Conservation (phyloP, 2,113 vertebrate genomes). For the Chionomys nivalis region DNA sequence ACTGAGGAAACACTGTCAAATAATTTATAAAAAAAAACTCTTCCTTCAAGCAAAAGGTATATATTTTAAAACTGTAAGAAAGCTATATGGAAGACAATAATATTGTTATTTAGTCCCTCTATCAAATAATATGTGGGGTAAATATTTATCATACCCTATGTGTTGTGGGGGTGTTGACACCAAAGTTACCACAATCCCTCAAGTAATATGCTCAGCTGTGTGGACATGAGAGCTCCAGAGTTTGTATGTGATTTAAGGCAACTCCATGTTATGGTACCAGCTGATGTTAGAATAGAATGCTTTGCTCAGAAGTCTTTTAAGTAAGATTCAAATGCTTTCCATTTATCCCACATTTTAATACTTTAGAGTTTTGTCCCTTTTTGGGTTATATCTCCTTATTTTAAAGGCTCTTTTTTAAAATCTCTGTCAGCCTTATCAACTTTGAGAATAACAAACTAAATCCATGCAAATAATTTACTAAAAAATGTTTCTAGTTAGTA, state of each 20-base stretch:
- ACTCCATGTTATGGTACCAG: too few relatives aligned
- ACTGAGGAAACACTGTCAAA: too few relatives aligned
- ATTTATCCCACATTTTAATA: background rate
- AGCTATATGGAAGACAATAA: background rate
- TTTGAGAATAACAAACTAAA: background rate
- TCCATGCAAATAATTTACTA: background rate
- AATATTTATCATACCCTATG: background rate
- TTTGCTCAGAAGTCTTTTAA: background rate
- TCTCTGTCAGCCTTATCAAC: background rate
- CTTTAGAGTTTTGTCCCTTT: background rate
- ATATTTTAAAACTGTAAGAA: background rate
- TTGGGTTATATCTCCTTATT: rapidly evolving
- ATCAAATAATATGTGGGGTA: background rate
- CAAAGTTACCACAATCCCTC: background rate
- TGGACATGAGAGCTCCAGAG: background rate
- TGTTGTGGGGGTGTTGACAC: background rate
- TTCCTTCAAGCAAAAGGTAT: background rate
- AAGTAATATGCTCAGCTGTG: background rate
- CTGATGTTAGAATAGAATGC: background rate
- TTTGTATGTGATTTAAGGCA: background rate
- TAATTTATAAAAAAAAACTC: background rate
- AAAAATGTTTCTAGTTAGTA: background rate
- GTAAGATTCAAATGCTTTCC: background rate
- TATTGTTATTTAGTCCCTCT: background rate
- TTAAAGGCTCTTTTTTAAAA: background rate